Conservation (phyloP, 2,797 vertebrate genomes). For the Tokudaia muenninki region DNA sequence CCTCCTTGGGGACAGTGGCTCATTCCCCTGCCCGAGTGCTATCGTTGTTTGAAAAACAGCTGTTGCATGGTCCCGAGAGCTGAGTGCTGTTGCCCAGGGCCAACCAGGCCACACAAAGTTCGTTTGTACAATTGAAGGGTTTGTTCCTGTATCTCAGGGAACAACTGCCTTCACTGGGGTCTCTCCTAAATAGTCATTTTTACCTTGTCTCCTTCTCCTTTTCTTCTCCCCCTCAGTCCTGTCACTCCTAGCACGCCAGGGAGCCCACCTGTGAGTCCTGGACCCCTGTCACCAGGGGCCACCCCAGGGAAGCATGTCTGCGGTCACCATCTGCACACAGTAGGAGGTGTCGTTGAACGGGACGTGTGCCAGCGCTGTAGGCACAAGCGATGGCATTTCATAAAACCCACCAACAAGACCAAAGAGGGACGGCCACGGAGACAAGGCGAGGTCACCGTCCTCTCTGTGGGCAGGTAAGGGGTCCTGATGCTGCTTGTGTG, state of each 20-base stretch:
- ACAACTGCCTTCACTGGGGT: neutral
- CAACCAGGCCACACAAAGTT: neutral
- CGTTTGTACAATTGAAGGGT: neutral
- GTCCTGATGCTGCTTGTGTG: neutral
- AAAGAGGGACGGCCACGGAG: slow-evolving; percentile 88
- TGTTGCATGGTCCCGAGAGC: neutral
- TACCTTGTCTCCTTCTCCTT: neutral
- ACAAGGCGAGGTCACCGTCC: slow-evolving; percentile 94
- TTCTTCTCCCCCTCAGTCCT: slow-evolving; percentile 77
- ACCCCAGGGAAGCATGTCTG: slow-evolving; percentile 92
- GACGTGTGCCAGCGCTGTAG: slow-evolving; percentile 95
- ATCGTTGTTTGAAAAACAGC: neutral
- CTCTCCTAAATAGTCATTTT: slow-evolving; percentile 18
- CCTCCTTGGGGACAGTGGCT: neutral
- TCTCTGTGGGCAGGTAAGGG: slow-evolving; percentile 95
- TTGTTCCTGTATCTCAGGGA: neutral
- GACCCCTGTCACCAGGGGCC: slow-evolving; percentile 87
- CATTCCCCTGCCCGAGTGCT: neutral
- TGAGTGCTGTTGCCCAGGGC: neutral
- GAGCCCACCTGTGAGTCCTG: slow-evolving; percentile 88
- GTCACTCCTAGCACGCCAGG: slow-evolving; percentile 90
- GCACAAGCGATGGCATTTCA: slow-evolving; percentile 96
- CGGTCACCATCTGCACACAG: slow-evolving; percentile 95
- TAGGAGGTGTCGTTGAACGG: slow-evolving; percentile 92
- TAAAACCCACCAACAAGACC: slow-evolving; percentile 88